Percentiles rank a stretch among this genome's conserved stretches.
These are phyloP conservation scores for Sarcophaga variegata DNA, from an alignment of 2,888 invertebrate species.

Conservation along the genomic window DNA sequence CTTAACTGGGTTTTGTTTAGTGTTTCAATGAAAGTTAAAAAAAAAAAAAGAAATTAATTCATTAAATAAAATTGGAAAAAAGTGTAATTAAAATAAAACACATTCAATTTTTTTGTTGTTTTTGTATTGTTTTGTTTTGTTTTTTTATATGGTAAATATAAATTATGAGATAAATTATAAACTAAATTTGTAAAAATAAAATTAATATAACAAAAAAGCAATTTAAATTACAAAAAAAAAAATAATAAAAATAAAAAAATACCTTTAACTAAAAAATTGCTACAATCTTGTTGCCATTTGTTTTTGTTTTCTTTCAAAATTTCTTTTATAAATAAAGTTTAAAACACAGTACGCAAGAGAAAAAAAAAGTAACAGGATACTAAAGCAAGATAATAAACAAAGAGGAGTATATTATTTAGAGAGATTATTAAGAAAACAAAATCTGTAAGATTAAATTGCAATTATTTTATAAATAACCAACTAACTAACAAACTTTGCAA, in stretches of 20 bases:
- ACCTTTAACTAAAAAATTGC: conserved; percentile 54
- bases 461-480: conserved; percentile 49
- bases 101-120: conserved; percentile 28
- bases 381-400: not conserved
- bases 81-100: conserved; percentile 52
- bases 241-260: conserved; percentile 44
- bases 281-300: conserved; percentile 15
- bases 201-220: conserved; percentile 67
- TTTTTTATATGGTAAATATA: conserved; percentile 33
- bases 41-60: not conserved
- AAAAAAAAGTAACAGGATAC: not conserved
- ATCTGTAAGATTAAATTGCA: conserved; percentile 49
- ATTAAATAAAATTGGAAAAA: not conserved
- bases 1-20: not conserved
- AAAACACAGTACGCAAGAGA: conserved; percentile 10
- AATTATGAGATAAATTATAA: conserved; percentile 55
- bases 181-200: conserved; percentile 62
- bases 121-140: conserved; percentile 35
- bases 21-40: conserved; percentile 47
- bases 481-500: conserved; percentile 66
- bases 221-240: conserved; percentile 50
- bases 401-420: conserved; percentile 2
- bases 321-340: not conserved
- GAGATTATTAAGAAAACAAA: conserved; percentile 32
- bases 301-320: conserved; percentile 2